Percentiles rank a stretch among this genome's conserved stretches.
phyloP scores from a whole-genome alignment of 1,140 invertebrate genomes.

The Pogonus chalceus region DNA sequence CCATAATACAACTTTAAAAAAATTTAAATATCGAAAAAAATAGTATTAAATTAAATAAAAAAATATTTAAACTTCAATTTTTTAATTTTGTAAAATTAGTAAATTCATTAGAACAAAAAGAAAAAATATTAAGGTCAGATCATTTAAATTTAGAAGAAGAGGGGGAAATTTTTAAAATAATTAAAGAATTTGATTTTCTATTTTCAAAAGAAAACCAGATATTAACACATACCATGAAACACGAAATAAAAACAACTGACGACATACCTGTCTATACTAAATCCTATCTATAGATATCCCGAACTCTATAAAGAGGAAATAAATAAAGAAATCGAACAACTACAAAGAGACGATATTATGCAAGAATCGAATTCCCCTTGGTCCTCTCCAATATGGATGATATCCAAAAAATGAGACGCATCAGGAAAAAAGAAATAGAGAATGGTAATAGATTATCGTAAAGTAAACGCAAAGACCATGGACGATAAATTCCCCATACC shows the following conservation, averaged over 20 bases:
- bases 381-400: constrained; percentile 22
- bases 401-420: constrained; percentile 28
- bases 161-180: background rate
- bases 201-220: background rate
- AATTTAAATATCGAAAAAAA: background rate
- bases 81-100: background rate
- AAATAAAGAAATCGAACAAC: background rate
- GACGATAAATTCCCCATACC: constrained; percentile 16
- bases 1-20: background rate
- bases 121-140: background rate
- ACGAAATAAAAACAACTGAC: background rate
- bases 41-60: background rate
- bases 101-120: background rate
- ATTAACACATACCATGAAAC: background rate
- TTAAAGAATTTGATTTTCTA: no score
- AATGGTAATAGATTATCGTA: constrained; percentile 17
- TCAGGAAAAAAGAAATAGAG: constrained; percentile 15
- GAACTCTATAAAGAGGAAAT: background rate
- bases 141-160: background rate
- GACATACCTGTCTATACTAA: background rate
- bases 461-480: constrained; percentile 17
- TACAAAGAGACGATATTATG: background rate
- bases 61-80: background rate
- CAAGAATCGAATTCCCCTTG: background rate
- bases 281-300: no score